phyloP scores from a whole-genome alignment of 2,888 invertebrate species.

The Chouioia cunea region DNA sequence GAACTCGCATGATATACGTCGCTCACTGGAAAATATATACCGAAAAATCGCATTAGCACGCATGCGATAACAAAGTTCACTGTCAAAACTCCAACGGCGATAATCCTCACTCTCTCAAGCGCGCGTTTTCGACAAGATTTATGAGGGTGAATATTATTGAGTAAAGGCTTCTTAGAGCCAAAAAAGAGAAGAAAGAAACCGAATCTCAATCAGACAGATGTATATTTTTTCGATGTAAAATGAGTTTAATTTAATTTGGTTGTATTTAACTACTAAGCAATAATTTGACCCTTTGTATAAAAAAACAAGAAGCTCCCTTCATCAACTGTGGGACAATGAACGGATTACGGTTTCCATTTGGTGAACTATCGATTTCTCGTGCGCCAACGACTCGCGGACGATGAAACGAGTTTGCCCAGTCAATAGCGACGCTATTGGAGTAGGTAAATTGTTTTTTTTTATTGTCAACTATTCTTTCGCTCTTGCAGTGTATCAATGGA shows the following conservation, averaged over 20 bases:
- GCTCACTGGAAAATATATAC: slow-evolving; percentile 3
- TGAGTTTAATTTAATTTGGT: slow-evolving; percentile 62
- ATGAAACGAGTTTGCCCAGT: slow-evolving; percentile 27
- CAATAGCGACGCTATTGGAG: slow-evolving; percentile 15
- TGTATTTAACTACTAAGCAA: slow-evolving; percentile 57
- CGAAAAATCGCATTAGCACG: slow-evolving; percentile 21
- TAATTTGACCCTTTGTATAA: slow-evolving; percentile 19
- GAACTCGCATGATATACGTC: neutral
- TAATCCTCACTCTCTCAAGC: neutral
- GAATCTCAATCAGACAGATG: slow-evolving; percentile 19
- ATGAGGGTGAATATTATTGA: slow-evolving; percentile 7
- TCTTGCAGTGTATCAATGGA: slow-evolving; percentile 4
- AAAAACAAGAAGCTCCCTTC: too few species aligned
- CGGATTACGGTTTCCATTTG: slow-evolving; percentile 42
- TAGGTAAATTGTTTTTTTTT: slow-evolving; percentile 33
- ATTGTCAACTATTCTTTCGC: slow-evolving; percentile 7
- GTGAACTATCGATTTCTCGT: slow-evolving; percentile 33
- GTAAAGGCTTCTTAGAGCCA: too few species aligned
- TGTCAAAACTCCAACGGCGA: neutral
- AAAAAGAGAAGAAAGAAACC: neutral
- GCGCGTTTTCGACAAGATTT: neutral
- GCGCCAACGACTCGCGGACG: slow-evolving; percentile 11
- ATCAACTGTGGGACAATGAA: slow-evolving; percentile 21
- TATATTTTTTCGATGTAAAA: slow-evolving; percentile 49
- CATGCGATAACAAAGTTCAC: slow-evolving; percentile 18